Base-by-base conservation (phyloP, 1,140 invertebrate genomes). In the Diabrotica virgifera region DNA sequence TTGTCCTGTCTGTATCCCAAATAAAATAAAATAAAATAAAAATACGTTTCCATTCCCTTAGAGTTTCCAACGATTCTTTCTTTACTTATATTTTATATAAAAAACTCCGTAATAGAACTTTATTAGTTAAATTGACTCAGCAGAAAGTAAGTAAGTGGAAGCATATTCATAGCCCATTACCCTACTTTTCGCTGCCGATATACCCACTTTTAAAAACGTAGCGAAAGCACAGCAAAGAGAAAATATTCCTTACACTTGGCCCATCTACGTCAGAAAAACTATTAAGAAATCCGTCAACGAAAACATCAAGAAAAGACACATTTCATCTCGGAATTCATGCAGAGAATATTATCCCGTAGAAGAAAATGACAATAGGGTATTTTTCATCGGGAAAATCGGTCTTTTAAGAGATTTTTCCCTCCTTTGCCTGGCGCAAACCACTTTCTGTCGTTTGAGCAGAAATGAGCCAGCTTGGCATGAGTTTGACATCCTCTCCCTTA, bases 311-410 rank as follows among this genome's bases (percentile, higher is more conserved):
- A 36, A n/a, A 4, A 57, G 36, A 10, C 36, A 37, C 36, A 57
- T 57, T 37, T 37, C 55, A 57, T 57, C 36, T 36, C 4, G 8
- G 8, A 57, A 36, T 7, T 24, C 36, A 55, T 57, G 55, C 55
- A 57, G 55, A 37, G 36, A 36, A 36, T 36, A 57, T 57, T 57
- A 57, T 57, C 5, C 36, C 55, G 24, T 36, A 24, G 36, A 14
- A 57, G 40, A 57, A 37, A 36, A 37, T 57, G 55, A 57, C 55
- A 57, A 37, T 57, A 12, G 55, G 24, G 55, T 57, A 37, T 57
- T 36, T 37, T 57, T 57, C 55, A 57, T 57, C 4, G 36, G 40
- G n/a, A 46, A 46, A 46, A 46, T 46, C 8, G 5, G 40, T 46
- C 40, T 46, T 46, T 46, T 46, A 46, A 46, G 40, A 46, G 40